Base-by-base conservation (phyloP, 2,888 invertebrate genomes). In the Synergus umbraculus region DNA sequence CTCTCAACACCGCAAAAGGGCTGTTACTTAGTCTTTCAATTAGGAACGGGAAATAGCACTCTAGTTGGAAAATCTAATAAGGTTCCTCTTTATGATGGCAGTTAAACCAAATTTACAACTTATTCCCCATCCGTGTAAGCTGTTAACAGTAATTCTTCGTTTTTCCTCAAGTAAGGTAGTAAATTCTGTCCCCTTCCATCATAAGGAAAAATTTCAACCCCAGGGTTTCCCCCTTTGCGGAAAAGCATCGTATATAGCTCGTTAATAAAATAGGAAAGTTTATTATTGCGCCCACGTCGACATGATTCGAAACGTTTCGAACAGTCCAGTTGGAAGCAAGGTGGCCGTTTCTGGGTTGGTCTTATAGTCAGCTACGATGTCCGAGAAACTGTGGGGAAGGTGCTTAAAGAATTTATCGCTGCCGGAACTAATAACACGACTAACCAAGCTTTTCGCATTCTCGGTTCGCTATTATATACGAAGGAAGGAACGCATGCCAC, bases 381-480 rank as follows among this genome's bases (percentile, higher is more conserved):
- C 54, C 37, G 37, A 54, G 73, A 73, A 73, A 73, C n/a, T 37
- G 73, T 12, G 41, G 29, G 49, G 8, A 73, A 73, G 41, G 18
- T 69, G 78, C 69, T 60, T 43, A 76, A 79, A 78, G 82, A 82
- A 82, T 82, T 82, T 79, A 78, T 81, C 77, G 79, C 77, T 78
- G 77, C 76, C 78, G 79, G 80, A 82, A 82, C 83, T 82, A 83
- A 83, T 82, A 82, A 79, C 69, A 63, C 43, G 81, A 80, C 77
- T 78, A 78, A 78, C 73, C 67, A 22, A 79, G 54, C 67, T 77
- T 43, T 78, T 58, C 65, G 69, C 69, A 76, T 65, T 54, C 79
- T 73, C 66, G 77, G 80, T 83, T 82, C 73, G 78, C 78, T 77
- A 37, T 37, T 37, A 37, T 37, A 37, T 37, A 77, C 76, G 69